Evolutionary conservation across 2,113 vertebrate genomes (phyloP), one percentile per base, ranked within the genome.

Genomic region (Rousettus leschenaultii): DNA sequence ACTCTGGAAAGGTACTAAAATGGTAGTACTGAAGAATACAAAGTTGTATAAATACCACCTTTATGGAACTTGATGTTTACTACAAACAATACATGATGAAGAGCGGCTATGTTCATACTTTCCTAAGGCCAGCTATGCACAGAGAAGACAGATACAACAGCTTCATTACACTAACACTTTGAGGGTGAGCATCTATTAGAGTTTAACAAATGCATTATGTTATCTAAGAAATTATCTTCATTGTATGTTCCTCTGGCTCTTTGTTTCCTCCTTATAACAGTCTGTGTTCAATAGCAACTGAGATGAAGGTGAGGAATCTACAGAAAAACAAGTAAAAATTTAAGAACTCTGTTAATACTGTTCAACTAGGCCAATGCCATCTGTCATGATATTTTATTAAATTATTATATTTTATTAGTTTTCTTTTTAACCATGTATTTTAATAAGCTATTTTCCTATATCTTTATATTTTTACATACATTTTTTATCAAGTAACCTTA

Each of bases 341-440:
- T 22, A n/a, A 65, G 22, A 51, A 65, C 66, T 90, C n/a, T 6
- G 13, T 51, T 71, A 89, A 18, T 14, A 38, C 13, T 80, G 40
- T 80, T 59, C 21, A 91, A 86, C 24, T 12, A 59, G 11, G 16
- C 59, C 51, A 89, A 43, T 51, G 22, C n/a, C 38, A 71, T 75
- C 66, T 91, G 38, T 66, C 45, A 89, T 48, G n/a, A 85, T 91
- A 88, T 79, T 95, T 86, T 92, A 93, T 70, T 45, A 33, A 83
- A 91, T 33, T 57, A 35, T 38, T 84, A 53, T 38, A 90, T 40
- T 24, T 92, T 80, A 30, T 48, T 35, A 26, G 28, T 12, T 59
- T 77, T 18, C n/a, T 59, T 82, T 70, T 73, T 83, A 89, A 71
- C 1, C 22, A 11, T 61, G 1, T 43, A 33, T 43, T 89, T 95